Evolutionary conservation across 2,113 vertebrate species (phyloP).

Genomic region (Notarius quadriscutis): DNA sequence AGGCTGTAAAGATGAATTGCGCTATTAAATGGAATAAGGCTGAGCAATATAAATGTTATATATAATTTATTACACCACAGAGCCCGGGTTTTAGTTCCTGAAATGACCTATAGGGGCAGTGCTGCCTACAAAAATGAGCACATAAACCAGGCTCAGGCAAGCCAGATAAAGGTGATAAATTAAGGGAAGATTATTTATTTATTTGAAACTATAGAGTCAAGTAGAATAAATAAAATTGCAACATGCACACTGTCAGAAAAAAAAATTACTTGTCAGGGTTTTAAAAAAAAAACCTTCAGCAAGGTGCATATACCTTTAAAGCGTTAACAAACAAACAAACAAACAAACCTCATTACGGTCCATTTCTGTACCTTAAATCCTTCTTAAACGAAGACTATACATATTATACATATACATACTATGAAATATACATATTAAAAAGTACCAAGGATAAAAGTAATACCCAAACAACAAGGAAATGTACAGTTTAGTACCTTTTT

Average conservation of each 20-base stretch:
- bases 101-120: conserved; percentile 50
- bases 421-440: not conserved
- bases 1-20: conserved; percentile 38
- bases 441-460: not conserved
- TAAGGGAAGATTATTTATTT: not conserved
- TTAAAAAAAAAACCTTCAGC: not conserved
- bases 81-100: conserved; percentile 49
- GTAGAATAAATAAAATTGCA: not conserved
- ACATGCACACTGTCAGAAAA: not conserved
- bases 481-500: not conserved
- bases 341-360: not conserved
- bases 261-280: not conserved
- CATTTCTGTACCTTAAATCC: not conserved
- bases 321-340: not conserved
- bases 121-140: conserved; percentile 49
- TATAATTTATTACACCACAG: conserved; percentile 23
- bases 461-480: not conserved
- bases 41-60: conserved; percentile 42
- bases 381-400: not conserved
- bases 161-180: not conserved
- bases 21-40: conserved; percentile 43
- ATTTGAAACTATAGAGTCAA: not conserved
- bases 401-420: too few relatives aligned
- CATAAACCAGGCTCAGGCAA: not conserved
- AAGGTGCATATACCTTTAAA: not conserved